Base-by-base conservation (phyloP, 1,140 invertebrate species). In the Aphaenogaster ashmeadi region DNA sequence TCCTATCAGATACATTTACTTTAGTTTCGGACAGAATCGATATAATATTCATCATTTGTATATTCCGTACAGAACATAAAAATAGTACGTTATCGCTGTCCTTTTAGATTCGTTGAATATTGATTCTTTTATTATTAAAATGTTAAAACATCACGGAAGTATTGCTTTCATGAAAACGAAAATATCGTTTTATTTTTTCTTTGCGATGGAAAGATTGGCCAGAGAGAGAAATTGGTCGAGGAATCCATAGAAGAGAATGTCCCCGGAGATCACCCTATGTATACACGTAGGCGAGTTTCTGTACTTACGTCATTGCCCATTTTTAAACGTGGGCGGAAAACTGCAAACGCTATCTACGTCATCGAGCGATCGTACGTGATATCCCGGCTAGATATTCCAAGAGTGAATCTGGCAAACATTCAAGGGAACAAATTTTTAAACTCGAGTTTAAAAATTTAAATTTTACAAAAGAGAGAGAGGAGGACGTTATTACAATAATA, bases 271-370 rank as follows among this genome's bases (percentile, higher is more conserved):
- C 11, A 58, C 11, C 3, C n/a, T 3, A 27, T 18, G 21, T 13
- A 83, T 5, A 21, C 27, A 27, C 33, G 69, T 84, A 41, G 69
- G 69, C 11, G 52, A 84, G 41, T 50, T 75, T 84, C 41, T 50
- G 13, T 74, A 84, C 21, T 72, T 83, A 83, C 80, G 80, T 84
- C 69, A 84, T n/a, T 38, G 18, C 5, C 44, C 27, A 13, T 36
- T 72, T 72, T 72, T 38, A 38, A 60, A 44, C 27, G 80, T 84
- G 41, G 67, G 80, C 54, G 69, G 54, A 58, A 41, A 54, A 60
- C 21, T 56, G 50, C 50, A 54, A 41, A 74, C 50, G 67, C 67
- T 21, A 74, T 3, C 54, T 83, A 74, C 80, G 80, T 83, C 80
- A 74, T 21, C 9, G 11, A 72, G 27, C 47, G 52, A 41, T 52